These are phyloP conservation scores for Volucella bombylans DNA, from an alignment of 2,888 invertebrate genomes.

Conservation along the genomic window DNA sequence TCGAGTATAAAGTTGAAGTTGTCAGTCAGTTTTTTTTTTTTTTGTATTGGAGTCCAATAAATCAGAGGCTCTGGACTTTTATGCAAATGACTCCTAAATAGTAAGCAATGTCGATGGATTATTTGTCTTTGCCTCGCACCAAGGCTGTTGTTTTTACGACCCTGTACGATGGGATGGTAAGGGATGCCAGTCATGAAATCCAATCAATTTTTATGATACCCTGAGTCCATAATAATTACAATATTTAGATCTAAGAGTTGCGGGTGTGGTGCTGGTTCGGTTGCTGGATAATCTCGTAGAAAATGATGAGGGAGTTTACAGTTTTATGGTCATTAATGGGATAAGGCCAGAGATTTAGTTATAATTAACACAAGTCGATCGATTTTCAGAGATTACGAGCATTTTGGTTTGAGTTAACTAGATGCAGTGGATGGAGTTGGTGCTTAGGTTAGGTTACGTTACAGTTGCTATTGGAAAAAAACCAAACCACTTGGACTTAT, in stretches of 20 bases:
- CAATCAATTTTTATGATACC: constrained; percentile 52
- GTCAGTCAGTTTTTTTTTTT: constrained; percentile 11
- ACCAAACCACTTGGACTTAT: no score
- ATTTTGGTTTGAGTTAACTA: constrained; percentile 2
- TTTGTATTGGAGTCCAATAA: constrained; percentile 39
- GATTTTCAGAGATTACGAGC: constrained; percentile 23
- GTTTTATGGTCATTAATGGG: constrained; percentile 45
- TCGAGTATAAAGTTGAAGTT: background rate
- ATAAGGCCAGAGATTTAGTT: constrained; percentile 32
- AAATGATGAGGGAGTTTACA: constrained; percentile 20
- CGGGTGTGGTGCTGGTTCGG: background rate
- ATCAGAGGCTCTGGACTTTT: constrained; percentile 35
- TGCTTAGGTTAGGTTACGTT: no score
- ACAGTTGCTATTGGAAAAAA: no score
- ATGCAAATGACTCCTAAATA: constrained; percentile 45
- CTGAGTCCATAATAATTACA: constrained; percentile 32
- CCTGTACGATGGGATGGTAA: background rate
- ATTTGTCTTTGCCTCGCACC: constrained; percentile 23
- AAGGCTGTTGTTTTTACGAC: constrained; percentile 18
- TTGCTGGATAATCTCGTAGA: constrained; percentile 8
- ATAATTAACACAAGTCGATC: constrained; percentile 25
- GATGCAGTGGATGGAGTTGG: no score
- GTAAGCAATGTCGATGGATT: constrained; percentile 45
- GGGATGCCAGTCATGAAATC: constrained; percentile 9
- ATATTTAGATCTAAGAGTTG: constrained; percentile 17